Percentiles rank a stretch among this genome's conserved stretches.
phyloP scores from a whole-genome alignment of 1,140 invertebrate genomes.

The Bombyx mandarina region DNA sequence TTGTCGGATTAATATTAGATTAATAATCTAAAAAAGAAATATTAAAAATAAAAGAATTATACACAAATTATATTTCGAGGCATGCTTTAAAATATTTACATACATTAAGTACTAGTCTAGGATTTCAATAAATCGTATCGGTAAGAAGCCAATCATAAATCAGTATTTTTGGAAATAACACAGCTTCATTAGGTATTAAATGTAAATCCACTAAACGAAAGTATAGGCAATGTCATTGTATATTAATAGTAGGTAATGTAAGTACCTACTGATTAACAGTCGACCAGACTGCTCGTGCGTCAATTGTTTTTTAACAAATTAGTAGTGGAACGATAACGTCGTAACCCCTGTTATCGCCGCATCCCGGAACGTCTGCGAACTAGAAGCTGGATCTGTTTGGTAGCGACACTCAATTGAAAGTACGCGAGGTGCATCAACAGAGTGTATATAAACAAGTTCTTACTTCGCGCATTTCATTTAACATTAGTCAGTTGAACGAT shows the following conservation, averaged over 20 bases:
- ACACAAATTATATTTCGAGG: too few species aligned
- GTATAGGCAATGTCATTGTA: slow-evolving; percentile 1
- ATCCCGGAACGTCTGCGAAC: slow-evolving; percentile 66
- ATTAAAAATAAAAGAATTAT: too few species aligned
- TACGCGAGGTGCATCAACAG: slow-evolving; percentile 27
- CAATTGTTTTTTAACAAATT: slow-evolving; percentile 58
- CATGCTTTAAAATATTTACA: too few species aligned
- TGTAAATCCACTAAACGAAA: slow-evolving; percentile 1
- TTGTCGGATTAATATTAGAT: too few species aligned
- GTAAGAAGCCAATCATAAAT: too few species aligned
- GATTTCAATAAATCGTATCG: too few species aligned
- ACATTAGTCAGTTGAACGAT: slow-evolving; percentile 27
- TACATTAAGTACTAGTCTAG: too few species aligned
- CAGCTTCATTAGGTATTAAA: too few species aligned
- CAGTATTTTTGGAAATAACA: too few species aligned
- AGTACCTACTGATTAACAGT: slow-evolving; percentile 2
- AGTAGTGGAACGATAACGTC: slow-evolving; percentile 47
- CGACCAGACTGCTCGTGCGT: slow-evolving; percentile 56
- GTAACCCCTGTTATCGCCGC: slow-evolving; percentile 61
- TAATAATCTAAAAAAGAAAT: too few species aligned
- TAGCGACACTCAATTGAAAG: slow-evolving; percentile 15
- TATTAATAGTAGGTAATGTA: neutral
- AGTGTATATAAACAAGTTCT: slow-evolving; percentile 42
- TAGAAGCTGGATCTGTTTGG: slow-evolving; percentile 45
- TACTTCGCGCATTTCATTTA: slow-evolving; percentile 24